Base-by-base conservation (phyloP, 1,140 invertebrate genomes). In the Drosophila watanabei region DNA sequence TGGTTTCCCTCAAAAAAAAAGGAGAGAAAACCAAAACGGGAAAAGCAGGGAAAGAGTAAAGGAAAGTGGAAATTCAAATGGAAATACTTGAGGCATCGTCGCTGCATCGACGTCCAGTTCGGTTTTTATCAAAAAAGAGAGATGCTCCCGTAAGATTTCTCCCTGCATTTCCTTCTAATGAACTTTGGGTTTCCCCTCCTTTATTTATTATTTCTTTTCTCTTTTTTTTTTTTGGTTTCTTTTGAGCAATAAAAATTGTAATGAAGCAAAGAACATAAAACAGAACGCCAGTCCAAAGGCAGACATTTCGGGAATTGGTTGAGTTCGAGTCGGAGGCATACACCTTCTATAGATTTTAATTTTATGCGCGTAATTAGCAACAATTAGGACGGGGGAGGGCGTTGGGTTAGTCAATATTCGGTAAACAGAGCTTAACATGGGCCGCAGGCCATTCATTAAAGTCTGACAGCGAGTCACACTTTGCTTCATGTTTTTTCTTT, bases 351-450 rank as follows among this genome's bases (percentile, higher is more conserved):
- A n/a, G 54, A 57, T 24, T 57, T 57, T 39, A 32, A 68, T 72
- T 86, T 89, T 90, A 82, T 90, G 82, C 86, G 79, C 79, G 63
- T 80, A 89, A 89, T 89, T 89, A 90, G 82, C 79, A 73, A 69
- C 82, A 90, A 89, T 89, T 89, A 82, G 65, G 75, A 69, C 61
- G 73, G 20, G 45, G n/a, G 66, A 39, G 35, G 46, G 54, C 41
- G 43, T 43, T 32, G 33, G 48, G 24, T 54, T 57, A 62, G 71
- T 58, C 69, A 87, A 87, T 82, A 82, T 69, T 68, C 56, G 64
- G 61, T 66, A 79, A 79, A 79, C 65, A 79, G 64, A 79, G 65
- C 80, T 81, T 81, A 75, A 68, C 79, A 60, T 70, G 58, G 75
- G 28, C 72, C 49, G 45, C 32, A 18, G 52, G 66, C 68, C 77